Evolutionary conservation across 2,113 vertebrate genomes (phyloP), one percentile per base, ranked within the genome.

Genomic region (Grammomys surdaster): DNA sequence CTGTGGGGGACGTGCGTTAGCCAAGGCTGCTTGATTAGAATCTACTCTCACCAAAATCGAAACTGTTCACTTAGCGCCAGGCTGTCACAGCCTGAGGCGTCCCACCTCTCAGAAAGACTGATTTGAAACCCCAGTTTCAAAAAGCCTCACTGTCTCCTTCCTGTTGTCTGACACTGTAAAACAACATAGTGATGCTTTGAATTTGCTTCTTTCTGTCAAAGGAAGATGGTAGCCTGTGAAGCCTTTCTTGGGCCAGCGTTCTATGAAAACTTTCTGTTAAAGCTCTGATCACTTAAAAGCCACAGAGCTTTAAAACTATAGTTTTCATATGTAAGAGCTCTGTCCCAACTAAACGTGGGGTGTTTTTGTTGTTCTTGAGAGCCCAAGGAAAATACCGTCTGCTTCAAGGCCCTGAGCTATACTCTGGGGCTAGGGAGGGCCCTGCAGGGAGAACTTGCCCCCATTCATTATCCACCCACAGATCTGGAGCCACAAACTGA

Each of bases 401-500:
- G 46, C n/a, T 7, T 31, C 54, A 0, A 46, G 14, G n/a, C 6
- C 11, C 63, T 10, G 26, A 26, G 2, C 70, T 16, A 4, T 19
- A 14, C 51, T 88, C 40, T 10, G 8, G 46, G 13, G 26, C 5
- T 8, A 13, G 33, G 19, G 58, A 40, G 24, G 31, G 33, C 11
- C 10, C 33, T 36, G 22, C 13, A 14, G 13, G 36, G 8, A 43
- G 14, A 10, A 10, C 0, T 4, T 10, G 0, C 16, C 3, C 46
- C 10, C 0, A 0, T 5, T 48, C 58, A 6, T n/a, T 36, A 6
- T n/a, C 26, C 40, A 19, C 51, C 36, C 58, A 43, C n/a, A 9
- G 20, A n/a, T 16, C 36, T 93, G 2, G 13, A 40, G n/a, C 31
- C 13, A 10, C 14, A 73, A 28, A 2, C 6, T 40, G 8, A 33